Base-by-base conservation (phyloP, 2,113 vertebrate species). In the Mus spicilegus region DNA sequence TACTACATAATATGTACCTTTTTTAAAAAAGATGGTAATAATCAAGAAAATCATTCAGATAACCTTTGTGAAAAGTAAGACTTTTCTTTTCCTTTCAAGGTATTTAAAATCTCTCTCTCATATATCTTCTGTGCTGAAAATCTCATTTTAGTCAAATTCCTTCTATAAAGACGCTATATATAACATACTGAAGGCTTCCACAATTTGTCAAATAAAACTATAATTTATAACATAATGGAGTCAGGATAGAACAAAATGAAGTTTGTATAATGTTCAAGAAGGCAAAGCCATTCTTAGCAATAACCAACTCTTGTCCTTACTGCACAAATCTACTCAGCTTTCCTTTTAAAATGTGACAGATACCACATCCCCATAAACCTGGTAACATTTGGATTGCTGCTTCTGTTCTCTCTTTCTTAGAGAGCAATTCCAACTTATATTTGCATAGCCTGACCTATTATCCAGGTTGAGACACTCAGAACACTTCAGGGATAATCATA, bases 31-130 rank as follows among this genome's bases (percentile, higher is more conserved):
- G 61, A 92, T 26, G 95, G 92, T 93, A 97, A 91, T 92, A 95
- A 90, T 98, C 36, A 94, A 76, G 42, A 95, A 67, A 97, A 97
- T 97, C 95, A 86, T 96, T 97, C 91, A 46, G 75, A 89, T 95
- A 97, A 97, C n/a, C 51, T 96, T 94, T 91, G 10, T 94, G 63
- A 90, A 77, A 97, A 96, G 80, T 90, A 87, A 90, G 73, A 80
- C 76, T 96, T 80, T 70, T 87, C 36, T 86, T 81, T 97, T 90
- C 69, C 42, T 94, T 96, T 95, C 51, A 90, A 88, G 75, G 28
- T 54, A 89, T 82, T 95, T 94, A 87, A 89, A 39, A 72, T 89
- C 14, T 89, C 5, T 78, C 2, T 76, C 14, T 63, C 26, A 69
- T 93, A 65, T 87, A 63, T 88, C 54, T 89, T 95, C 73, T 91